Evolutionary conservation across 2,797 vertebrate genomes (phyloP), one percentile per base, ranked within the genome.

Genomic region (Muraenolepis orangiensis): DNA sequence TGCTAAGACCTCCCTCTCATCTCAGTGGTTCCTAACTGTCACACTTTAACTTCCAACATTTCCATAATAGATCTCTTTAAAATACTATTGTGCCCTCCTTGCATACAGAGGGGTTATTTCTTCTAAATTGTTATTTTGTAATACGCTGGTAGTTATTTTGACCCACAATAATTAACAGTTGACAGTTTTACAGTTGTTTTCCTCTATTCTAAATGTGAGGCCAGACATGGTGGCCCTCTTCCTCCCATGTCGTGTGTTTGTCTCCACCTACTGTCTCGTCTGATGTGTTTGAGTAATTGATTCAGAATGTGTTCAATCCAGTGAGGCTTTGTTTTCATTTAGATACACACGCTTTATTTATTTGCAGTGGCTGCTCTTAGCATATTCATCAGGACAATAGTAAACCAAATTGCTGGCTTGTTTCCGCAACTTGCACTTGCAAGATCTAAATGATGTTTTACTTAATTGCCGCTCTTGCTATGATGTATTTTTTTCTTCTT

Each of bases 1-100:
- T 71, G 89, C 18, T 38, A 38, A 14, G 71, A 2, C 51, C 30
- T 51, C 32, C 64, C 71, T 71, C 10, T 74, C 74, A 57, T 23
- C 20, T 57, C 51, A 57, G 51, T n/a, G 51, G 20, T 23, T 57
- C 51, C 51, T 57, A 6, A 10, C 20, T 6, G 1, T 61, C 57
- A 61, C 57, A 12, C 57, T 2, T 61, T 23, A 23, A 61, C n/a
- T 11, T 3, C 23, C 57, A 61, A 26, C 57, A 26, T 61, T 61
- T 61, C 57, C 40, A 16, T 16, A 18, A 38, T 38, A 38, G 1
- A 26, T 26, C n/a, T 12, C 8, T 61, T n/a, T 61, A 61, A 26
- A 61, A 61, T 61, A 26, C 8, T 10, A n/a, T 8, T 7, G 51
- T 57, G 6, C n/a, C n/a, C 23, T 8, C 57, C 57, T 61, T 26